These are phyloP conservation scores for Acipenser transmontanus DNA, from an alignment of 2,797 vertebrate genomes.

Conservation along the genomic window DNA sequence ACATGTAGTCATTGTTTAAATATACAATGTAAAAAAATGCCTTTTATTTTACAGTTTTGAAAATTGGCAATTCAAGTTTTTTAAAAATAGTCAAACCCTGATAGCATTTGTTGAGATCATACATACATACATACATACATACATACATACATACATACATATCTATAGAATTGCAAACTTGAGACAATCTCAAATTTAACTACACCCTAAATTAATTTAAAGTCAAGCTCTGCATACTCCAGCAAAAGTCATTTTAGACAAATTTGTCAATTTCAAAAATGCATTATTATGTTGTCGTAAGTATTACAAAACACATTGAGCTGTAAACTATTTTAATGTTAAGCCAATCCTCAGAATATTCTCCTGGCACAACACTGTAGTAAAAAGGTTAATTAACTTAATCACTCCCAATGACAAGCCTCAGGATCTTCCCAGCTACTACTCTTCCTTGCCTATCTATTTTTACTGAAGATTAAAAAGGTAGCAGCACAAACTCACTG, in stretches of 20 bases:
- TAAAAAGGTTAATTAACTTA: slow-evolving; percentile 15
- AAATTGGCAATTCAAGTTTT: slow-evolving; percentile 11
- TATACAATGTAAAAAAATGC: slow-evolving; percentile 4
- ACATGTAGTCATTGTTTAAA: slow-evolving; percentile 23
- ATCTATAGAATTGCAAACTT: background rate
- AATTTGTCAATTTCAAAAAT: slow-evolving; percentile 2
- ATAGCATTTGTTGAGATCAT: slow-evolving; percentile 1
- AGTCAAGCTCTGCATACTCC: background rate
- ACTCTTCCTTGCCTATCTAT: no score
- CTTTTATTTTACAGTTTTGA: slow-evolving; percentile 6
- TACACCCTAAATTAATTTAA: background rate
- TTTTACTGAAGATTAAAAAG: background rate
- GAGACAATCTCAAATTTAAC: background rate
- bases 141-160: no score
- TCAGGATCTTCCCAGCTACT: no score
- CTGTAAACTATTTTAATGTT: slow-evolving; percentile 18
- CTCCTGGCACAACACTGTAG: slow-evolving; percentile 13
- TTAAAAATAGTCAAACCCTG: slow-evolving; percentile 1
- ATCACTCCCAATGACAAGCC: no score
- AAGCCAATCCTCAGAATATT: slow-evolving; percentile 20
- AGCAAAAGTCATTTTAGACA: background rate
- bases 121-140: background rate
- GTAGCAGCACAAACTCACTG: slow-evolving; percentile 36
- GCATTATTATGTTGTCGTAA: slow-evolving; percentile 2
- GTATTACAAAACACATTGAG: slow-evolving; percentile 19